Conservation (phyloP, 1,140 invertebrate species). For the Tetramorium simillimum region DNA sequence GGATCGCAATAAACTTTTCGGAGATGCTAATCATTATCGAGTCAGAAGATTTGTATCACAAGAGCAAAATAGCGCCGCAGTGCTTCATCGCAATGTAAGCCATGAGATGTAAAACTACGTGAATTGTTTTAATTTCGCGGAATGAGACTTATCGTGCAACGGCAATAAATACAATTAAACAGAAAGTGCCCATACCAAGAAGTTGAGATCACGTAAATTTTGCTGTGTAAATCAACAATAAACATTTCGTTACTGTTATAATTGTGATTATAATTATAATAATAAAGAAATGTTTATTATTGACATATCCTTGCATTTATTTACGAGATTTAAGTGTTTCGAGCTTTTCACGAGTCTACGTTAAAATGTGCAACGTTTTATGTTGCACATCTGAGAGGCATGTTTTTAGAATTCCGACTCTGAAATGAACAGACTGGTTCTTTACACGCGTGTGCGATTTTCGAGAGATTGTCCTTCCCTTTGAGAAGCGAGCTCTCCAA, state of each 20-base stretch:
- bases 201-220: neutral
- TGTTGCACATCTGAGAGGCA: neutral
- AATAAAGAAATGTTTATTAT: neutral
- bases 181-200: neutral
- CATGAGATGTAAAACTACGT: slow-evolving; percentile 73
- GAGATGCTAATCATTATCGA: neutral
- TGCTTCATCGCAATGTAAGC: slow-evolving; percentile 44
- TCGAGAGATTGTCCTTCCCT: slow-evolving; percentile 17
- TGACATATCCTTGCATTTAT: neutral
- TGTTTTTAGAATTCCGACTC: neutral
- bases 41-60: slow-evolving; percentile 57
- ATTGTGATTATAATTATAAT: neutral
- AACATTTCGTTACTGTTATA: neutral
- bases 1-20: neutral
- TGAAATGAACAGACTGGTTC: neutral
- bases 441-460: neutral
- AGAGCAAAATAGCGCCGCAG: neutral
- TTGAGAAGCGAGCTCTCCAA: slow-evolving; percentile 43
- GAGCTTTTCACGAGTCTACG: neutral
- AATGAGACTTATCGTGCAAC: slow-evolving; percentile 5
- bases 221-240: neutral
- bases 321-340: neutral
- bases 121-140: slow-evolving; percentile 74
- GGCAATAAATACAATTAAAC: neutral
- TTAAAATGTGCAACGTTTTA: neutral